Evolutionary conservation across 1,140 invertebrate genomes (phyloP).

Genomic region (Meloidogyne floridensis): DNA sequence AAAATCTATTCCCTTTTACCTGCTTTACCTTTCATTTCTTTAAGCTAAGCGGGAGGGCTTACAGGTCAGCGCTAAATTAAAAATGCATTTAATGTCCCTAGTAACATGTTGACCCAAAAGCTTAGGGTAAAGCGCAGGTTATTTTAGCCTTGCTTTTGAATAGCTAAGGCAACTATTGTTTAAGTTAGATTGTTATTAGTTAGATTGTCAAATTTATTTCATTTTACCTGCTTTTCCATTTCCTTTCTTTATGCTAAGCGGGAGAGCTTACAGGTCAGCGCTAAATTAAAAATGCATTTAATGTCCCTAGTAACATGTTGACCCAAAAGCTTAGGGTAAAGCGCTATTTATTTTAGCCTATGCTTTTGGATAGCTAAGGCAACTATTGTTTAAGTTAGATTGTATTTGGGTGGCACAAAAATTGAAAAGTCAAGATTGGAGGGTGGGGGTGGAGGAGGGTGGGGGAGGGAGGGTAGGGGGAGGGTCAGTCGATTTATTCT

Average conservation of each 20-base stretch:
- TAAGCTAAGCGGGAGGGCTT: not conserved
- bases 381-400: too few relatives aligned
- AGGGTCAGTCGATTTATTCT: not conserved
- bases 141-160: not conserved
- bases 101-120: slow-evolving; percentile 1
- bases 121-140: not conserved
- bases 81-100: not conserved
- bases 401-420: too few relatives aligned
- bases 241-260: not conserved
- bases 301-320: not conserved
- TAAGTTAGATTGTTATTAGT: too few relatives aligned
- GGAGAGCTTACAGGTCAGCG: not conserved
- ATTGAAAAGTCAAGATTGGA: too few relatives aligned
- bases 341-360: not conserved
- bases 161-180: not conserved
- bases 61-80: not conserved
- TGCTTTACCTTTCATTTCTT: not conserved
- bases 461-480: too few relatives aligned
- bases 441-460: too few relatives aligned
- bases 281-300: not conserved
- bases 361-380: not conserved
- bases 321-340: not conserved
- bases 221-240: not conserved
- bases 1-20: too few relatives aligned
- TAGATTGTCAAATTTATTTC: too few relatives aligned